Conservation (phyloP, 2,113 vertebrate genomes). For the Boulengeromyrus knoepffleri region DNA sequence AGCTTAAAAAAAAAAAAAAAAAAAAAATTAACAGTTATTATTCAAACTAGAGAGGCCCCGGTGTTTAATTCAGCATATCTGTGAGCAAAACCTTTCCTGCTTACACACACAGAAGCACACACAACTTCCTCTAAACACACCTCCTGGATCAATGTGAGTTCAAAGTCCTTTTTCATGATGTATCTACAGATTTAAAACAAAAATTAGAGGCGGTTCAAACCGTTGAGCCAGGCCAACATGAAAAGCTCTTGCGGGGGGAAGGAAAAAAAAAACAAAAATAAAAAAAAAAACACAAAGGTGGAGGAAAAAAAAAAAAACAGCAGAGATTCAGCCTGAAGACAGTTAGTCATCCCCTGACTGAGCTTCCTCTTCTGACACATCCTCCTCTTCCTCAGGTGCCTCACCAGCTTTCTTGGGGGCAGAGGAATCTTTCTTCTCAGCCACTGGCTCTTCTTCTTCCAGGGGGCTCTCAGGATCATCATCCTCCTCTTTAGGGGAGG, state of each 20-base stretch:
- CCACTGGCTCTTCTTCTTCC: conserved; percentile 60
- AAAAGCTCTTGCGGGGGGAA: conserved; percentile 30
- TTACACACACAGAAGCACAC: not conserved
- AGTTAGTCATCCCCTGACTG: conserved; percentile 93
- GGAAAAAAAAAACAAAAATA: no score
- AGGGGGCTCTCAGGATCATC: conserved; percentile 75
- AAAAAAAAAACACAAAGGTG: no score
- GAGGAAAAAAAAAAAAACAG: not conserved
- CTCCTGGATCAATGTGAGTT: not conserved
- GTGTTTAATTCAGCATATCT: not conserved
- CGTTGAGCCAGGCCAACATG: conserved; percentile 59
- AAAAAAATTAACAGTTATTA: not conserved
- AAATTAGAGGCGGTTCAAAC: conserved; percentile 57
- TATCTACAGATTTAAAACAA: conserved; percentile 10
- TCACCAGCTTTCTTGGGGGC: conserved; percentile 76
- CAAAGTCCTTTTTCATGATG: not conserved
- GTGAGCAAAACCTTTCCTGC: not conserved
- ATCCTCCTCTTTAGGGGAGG: conserved; percentile 78
- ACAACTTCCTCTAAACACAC: not conserved
- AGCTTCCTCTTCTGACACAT: conserved; percentile 92
- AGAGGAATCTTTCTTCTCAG: conserved; percentile 76
- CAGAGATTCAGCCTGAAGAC: conserved; percentile 33
- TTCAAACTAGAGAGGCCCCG: not conserved
- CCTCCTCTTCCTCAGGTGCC: conserved; percentile 68
- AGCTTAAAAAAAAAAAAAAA: not conserved